phyloP scores from a whole-genome alignment of 2,888 invertebrate genomes.

The Patella depressa region DNA sequence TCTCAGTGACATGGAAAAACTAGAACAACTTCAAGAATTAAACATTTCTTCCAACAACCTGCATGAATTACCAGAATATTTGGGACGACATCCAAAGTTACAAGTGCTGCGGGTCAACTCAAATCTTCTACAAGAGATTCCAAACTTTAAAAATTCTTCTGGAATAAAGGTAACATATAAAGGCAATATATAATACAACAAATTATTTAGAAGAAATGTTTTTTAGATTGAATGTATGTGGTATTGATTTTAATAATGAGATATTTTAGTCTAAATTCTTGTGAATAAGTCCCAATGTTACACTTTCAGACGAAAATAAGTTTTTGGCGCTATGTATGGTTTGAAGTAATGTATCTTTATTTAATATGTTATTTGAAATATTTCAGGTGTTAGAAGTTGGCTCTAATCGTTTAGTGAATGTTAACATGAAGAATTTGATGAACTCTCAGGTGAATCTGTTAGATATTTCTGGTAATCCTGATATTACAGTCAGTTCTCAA shows the following conservation, averaged over 20 bases:
- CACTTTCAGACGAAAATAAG: too few species aligned
- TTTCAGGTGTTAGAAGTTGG: conserved; percentile 72
- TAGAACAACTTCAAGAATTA: conserved; percentile 69
- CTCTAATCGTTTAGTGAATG: conserved; percentile 70
- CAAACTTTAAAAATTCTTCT: conserved; percentile 69
- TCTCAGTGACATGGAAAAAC: conserved; percentile 64
- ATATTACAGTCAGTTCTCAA: conserved; percentile 63
- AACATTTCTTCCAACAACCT: conserved; percentile 72
- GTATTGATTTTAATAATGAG: not conserved
- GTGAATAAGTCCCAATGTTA: too few species aligned
- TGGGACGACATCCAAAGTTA: conserved; percentile 68
- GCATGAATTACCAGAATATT: conserved; percentile 63
- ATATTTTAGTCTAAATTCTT: too few species aligned
- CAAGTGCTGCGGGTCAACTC: conserved; percentile 71
- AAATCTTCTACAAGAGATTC: conserved; percentile 70
- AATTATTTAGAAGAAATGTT: not conserved
- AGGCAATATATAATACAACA: not conserved
- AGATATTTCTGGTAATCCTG: conserved; percentile 72
- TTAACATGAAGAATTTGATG: conserved; percentile 68
- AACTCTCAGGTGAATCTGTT: conserved; percentile 71
- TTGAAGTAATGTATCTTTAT: too few species aligned
- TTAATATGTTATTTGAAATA: too few species aligned
- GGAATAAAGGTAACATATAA: conserved; percentile 65
- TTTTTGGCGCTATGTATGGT: too few species aligned
- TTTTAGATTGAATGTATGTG: not conserved